phyloP scores from a whole-genome alignment of 2,113 vertebrate genomes.

The Cromileptes altivelis region DNA sequence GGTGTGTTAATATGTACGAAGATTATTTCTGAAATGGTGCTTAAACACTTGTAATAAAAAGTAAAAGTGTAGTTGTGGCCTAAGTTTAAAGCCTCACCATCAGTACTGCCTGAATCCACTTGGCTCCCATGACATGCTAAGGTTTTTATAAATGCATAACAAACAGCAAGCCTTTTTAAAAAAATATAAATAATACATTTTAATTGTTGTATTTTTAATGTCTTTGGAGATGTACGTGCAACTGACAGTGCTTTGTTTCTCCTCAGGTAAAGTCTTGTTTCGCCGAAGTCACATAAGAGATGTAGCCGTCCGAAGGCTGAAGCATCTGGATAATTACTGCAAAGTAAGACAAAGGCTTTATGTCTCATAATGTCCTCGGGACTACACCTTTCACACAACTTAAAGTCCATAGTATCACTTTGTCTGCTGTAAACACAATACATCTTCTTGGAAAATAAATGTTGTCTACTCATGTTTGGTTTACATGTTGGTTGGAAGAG shows the following conservation, averaged over 20 bases:
- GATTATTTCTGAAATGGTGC: too few relatives aligned
- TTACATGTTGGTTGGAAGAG: constrained; percentile 1
- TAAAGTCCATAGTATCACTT: not conserved
- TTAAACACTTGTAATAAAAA: too few relatives aligned
- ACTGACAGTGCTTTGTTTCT: constrained; percentile 42
- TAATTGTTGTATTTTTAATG: not conserved
- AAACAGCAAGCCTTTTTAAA: not conserved
- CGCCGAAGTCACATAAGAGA: constrained; percentile 96
- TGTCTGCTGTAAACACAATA: not conserved
- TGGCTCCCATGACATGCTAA: not conserved
- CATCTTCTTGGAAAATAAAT: not conserved
- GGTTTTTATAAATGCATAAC: not conserved
- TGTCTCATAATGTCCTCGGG: not conserved
- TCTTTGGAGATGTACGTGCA: not conserved
- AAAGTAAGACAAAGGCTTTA: constrained; percentile 86
- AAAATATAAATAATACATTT: not conserved
- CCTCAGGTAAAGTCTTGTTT: constrained; percentile 95
- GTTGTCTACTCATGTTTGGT: not conserved
- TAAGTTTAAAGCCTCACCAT: too few relatives aligned
- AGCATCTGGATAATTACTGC: constrained; percentile 96
- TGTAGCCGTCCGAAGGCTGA: constrained; percentile 94
- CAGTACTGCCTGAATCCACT: not conserved
- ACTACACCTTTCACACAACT: too few relatives aligned
- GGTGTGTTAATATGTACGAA: too few relatives aligned
- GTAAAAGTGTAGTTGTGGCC: too few relatives aligned